Conservation (phyloP, 2,888 invertebrate species). For the Mythimna ferrago region DNA sequence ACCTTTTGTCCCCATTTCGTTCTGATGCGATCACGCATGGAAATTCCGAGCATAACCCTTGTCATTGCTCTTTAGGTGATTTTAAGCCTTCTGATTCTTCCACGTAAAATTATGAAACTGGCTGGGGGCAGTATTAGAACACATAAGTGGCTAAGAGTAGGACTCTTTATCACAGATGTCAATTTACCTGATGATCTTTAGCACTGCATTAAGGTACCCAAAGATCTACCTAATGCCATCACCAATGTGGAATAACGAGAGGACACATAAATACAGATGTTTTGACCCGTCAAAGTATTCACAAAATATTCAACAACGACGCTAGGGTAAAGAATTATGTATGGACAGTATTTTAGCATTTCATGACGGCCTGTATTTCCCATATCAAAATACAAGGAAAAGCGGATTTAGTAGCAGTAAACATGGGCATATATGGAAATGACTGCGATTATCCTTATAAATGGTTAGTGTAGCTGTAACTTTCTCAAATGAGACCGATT, state of each 20-base stretch:
- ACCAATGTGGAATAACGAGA: not conserved
- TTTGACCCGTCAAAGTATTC: not conserved
- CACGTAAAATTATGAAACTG: no score
- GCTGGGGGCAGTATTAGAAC: no score
- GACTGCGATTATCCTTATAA: constrained; percentile 51
- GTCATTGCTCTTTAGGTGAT: no score
- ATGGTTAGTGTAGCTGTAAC: constrained; percentile 37
- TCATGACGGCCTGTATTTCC: constrained; percentile 10
- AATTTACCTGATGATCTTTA: no score
- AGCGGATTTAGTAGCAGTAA: constrained; percentile 52
- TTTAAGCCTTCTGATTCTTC: no score
- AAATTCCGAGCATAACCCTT: no score
- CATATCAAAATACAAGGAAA: constrained; percentile 48
- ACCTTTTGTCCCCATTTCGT: no score
- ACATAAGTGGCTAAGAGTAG: no score
- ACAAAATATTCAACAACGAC: not conserved
- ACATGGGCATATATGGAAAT: constrained; percentile 55
- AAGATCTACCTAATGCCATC: not conserved
- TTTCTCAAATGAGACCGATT: constrained; percentile 34
- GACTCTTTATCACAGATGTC: no score
- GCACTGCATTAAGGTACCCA: no score
- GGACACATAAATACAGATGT: not conserved
- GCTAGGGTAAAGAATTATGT: not conserved
- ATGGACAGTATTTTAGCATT: constrained; percentile 28
- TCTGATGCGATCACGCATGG: no score